These are phyloP conservation scores for Esperia sulphurella DNA, from an alignment of 2,888 invertebrate genomes.

Conservation along the genomic window DNA sequence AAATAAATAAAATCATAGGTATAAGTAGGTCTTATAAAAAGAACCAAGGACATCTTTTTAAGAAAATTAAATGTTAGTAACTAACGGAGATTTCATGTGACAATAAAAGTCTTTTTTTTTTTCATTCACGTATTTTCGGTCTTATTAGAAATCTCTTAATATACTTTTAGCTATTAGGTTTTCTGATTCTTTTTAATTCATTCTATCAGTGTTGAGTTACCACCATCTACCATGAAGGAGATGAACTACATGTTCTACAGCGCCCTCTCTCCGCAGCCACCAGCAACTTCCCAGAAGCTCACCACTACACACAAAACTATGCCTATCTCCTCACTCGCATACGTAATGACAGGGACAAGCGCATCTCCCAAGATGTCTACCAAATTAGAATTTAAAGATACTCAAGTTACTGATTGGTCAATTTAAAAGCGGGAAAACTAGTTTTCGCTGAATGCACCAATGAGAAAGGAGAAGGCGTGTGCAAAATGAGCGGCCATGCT, in stretches of 20 bases:
- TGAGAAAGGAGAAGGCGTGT: constrained; percentile 42
- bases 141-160: too few species aligned
- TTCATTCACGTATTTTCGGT: too few species aligned
- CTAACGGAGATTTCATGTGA: too few species aligned
- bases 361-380: constrained; percentile 52
- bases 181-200: background rate
- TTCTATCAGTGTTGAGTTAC: background rate
- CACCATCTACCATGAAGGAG: constrained; percentile 33
- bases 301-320: constrained; percentile 44
- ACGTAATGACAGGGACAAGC: constrained; percentile 51
- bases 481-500: constrained; percentile 64
- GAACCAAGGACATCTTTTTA: too few species aligned
- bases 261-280: constrained; percentile 51
- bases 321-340: constrained; percentile 46
- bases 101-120: too few species aligned
- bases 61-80: too few species aligned
- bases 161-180: too few species aligned
- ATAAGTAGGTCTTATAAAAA: too few species aligned
- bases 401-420: constrained; percentile 61
- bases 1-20: too few species aligned
- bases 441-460: constrained; percentile 60
- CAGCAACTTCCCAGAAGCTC: constrained; percentile 24
- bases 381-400: constrained; percentile 56
- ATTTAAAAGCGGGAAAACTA: constrained; percentile 43
- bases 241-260: constrained; percentile 40